Evolutionary conservation across 2,797 vertebrate species (phyloP), one percentile per base, ranked within the genome.

Genomic region (Platyrinchus mystaceus): DNA sequence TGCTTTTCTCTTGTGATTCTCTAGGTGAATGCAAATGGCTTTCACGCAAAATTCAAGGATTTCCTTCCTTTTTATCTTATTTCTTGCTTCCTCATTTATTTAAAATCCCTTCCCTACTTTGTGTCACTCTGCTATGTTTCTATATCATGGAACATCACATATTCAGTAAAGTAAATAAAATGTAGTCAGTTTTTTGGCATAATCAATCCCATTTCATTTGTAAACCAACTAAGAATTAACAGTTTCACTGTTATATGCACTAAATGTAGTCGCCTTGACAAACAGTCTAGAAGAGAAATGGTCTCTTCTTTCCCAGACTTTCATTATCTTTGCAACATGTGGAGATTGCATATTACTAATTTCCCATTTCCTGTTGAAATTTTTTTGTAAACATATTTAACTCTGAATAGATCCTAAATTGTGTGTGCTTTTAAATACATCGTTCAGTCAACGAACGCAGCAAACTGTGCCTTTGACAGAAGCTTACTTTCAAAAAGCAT

Each of bases 1-100:
- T 82, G 32, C 13, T 92, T 81, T 46, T 49, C 27, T 78, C 7
- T 74, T 84, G 32, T 53, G 58, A 50, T 70, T 59, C 39, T 79
- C 69, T 39, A 90, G 47, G 66, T 89, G 34, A 84, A 73, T 24
- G 14, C 22, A 90, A 95, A 62, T 17, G 10, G 14, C 9, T 90
- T 68, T 84, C 58, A 71, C 21, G 21, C 28, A 80, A 87, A 89
- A 49, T 68, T 19, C 36, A 63, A 85, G 26, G 10, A 88, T 86
- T 94, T 94, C 64, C 75, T 94, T 94, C 74, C 81, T 82, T 95
- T 87, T 87, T 41, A 22, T 90, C 43, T 79, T 88, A 53, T 83
- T 83, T 93, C 47, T 63, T 76, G 16, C 56, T 94, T 94, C 81
- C 78, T 89, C 52, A 43, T 82, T 87, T 73, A 22, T 82, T 83